These are phyloP conservation scores for Hemibagrus guttatus DNA, from an alignment of 2,797 vertebrate genomes.

Conservation along the genomic window DNA sequence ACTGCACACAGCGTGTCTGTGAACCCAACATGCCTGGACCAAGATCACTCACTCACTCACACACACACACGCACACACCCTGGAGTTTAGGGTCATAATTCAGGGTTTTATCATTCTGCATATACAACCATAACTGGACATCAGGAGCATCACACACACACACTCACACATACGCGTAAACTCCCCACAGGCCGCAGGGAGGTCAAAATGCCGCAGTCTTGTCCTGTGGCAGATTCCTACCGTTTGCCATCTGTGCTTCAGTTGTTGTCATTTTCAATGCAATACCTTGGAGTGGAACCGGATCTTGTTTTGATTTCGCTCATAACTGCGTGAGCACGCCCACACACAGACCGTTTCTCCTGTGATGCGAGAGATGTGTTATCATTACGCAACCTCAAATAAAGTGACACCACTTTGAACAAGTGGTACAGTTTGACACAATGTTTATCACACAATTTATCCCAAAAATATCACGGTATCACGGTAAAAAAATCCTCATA, in stretches of 20 bases:
- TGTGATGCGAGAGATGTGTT: neutral
- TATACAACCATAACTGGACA: neutral
- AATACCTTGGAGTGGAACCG: constrained; percentile 31
- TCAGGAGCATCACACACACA: neutral
- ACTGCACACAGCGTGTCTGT: constrained; percentile 40
- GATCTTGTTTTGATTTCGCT: constrained; percentile 41
- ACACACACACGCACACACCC: neutral
- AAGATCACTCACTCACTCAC: constrained; percentile 40
- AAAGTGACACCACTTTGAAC: neutral
- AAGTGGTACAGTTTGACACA: neutral
- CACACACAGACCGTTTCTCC: constrained; percentile 7
- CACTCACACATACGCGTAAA: neutral
- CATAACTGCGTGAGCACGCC: constrained; percentile 9
- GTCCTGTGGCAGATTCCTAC: constrained; percentile 25
- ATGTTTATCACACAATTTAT: neutral
- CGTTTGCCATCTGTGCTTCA: constrained; percentile 33
- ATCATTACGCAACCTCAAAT: constrained; percentile 17
- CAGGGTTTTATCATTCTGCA: constrained; percentile 10
- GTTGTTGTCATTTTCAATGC: constrained; percentile 25
- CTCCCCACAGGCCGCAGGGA: neutral
- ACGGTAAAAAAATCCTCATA: neutral
- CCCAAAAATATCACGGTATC: neutral
- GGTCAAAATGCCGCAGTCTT: constrained; percentile 22
- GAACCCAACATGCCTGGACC: constrained; percentile 52
- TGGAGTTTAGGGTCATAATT: constrained; percentile 10